These are phyloP conservation scores for Hystrix brachyura DNA, from an alignment of 2,113 vertebrate species.

Conservation along the genomic window DNA sequence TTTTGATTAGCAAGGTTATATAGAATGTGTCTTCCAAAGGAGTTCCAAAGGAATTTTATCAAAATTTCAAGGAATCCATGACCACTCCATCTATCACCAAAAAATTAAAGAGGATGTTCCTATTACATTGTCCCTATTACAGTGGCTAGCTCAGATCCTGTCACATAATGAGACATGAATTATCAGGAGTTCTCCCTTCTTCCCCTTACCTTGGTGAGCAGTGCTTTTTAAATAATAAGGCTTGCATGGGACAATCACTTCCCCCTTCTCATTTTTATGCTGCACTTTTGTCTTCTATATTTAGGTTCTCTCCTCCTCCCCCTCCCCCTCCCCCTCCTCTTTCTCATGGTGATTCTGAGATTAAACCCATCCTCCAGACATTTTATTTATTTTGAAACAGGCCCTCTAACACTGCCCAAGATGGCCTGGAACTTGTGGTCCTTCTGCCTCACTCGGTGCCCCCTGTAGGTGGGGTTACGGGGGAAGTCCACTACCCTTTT, in stretches of 20 bases:
- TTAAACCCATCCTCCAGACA: too few species aligned
- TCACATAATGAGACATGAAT: not conserved
- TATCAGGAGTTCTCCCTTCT: not conserved
- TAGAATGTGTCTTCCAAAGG: not conserved
- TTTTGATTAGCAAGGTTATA: not conserved
- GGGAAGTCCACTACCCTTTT: not conserved
- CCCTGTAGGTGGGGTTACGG: too few species aligned
- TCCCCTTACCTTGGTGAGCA: not conserved
- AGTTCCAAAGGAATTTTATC: not conserved
- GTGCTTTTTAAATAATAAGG: not conserved
- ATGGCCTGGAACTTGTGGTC: too few species aligned
- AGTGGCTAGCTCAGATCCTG: not conserved
- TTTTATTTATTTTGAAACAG: too few species aligned
- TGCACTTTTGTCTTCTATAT: not conserved
- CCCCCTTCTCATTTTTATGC: not conserved
- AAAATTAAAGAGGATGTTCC: not conserved
- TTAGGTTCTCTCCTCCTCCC: too few species aligned
- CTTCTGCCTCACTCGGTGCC: too few species aligned
- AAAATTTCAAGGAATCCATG: not conserved
- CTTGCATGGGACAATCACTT: rapidly evolving
- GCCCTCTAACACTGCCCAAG: too few species aligned
- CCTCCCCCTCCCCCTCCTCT: not conserved
- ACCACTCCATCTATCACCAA: not conserved
- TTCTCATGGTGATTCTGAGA: too few species aligned
- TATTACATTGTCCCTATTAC: not conserved